Conservation (phyloP, 2,113 vertebrate genomes). For the Pterophyllum scalare region DNA sequence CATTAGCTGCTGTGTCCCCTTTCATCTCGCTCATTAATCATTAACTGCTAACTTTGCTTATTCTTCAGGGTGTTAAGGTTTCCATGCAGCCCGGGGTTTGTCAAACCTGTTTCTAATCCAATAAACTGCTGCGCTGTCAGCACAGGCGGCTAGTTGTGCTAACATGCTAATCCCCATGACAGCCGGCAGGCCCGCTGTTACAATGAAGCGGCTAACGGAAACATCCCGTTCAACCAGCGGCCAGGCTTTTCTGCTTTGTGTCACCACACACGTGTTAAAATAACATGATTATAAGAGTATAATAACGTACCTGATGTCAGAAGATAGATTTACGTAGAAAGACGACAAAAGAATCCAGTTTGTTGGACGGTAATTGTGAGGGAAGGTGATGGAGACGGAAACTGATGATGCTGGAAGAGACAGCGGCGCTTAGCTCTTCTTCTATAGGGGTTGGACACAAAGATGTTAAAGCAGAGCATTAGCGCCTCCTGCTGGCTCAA, state of each 20-base stretch:
- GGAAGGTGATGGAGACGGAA: slow-evolving; percentile 36
- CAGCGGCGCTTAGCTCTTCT: slow-evolving; percentile 22
- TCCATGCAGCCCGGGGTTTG: rapidly evolving
- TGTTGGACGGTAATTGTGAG: background rate
- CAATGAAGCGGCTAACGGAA: slow-evolving; percentile 36
- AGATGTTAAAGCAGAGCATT: background rate
- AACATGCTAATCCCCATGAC: slow-evolving; percentile 70
- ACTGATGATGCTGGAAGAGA: slow-evolving; percentile 73
- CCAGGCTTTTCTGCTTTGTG: background rate
- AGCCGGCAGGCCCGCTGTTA: slow-evolving; percentile 52
- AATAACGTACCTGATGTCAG: slow-evolving; percentile 58
- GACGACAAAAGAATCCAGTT: slow-evolving; percentile 15
- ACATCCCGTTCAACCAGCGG: slow-evolving; percentile 19
- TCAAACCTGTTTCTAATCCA: slow-evolving; percentile 6
- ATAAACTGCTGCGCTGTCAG: slow-evolving; percentile 3
- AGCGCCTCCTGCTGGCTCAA: slow-evolving; percentile 25
- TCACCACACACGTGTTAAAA: background rate
- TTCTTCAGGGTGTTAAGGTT: background rate
- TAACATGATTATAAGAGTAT: background rate
- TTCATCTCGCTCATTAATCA: background rate
- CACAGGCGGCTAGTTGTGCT: slow-evolving; percentile 26
- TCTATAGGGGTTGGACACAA: background rate
- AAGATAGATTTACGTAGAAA: background rate
- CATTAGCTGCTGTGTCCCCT: background rate
- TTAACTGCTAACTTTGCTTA: rapidly evolving